Conservation (phyloP, 1,140 invertebrate species). For the Latrodectus geometricus region DNA sequence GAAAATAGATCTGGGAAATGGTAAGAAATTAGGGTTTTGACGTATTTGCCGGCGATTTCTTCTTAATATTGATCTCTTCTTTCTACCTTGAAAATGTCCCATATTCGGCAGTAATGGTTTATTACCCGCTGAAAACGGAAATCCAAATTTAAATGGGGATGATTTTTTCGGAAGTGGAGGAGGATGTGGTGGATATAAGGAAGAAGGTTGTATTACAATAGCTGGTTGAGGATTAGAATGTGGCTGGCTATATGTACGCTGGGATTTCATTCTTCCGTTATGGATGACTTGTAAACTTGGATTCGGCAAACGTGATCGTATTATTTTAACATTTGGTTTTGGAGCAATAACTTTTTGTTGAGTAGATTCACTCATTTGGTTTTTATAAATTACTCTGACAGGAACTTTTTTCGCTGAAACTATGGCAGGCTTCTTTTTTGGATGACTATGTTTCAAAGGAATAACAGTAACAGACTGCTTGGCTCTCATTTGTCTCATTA, state of each 20-base stretch:
- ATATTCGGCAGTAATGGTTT: background rate
- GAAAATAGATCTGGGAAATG: slow-evolving; percentile 46
- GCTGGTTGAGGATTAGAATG: background rate
- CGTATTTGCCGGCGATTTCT: slow-evolving; percentile 25
- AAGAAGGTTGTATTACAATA: slow-evolving; percentile 33
- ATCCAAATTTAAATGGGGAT: slow-evolving; percentile 19
- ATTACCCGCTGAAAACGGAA: background rate
- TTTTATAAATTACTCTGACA: slow-evolving; percentile 46
- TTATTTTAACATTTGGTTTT: slow-evolving; percentile 41
- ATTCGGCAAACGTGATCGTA: slow-evolving; percentile 24
- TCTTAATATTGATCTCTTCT: slow-evolving; percentile 24
- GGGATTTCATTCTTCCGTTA: slow-evolving; percentile 1
- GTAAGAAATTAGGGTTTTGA: slow-evolving; percentile 32
- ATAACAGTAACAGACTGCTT: slow-evolving; percentile 23
- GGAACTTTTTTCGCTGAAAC: slow-evolving; percentile 47
- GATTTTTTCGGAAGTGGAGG: slow-evolving; percentile 31
- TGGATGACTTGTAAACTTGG: slow-evolving; percentile 45
- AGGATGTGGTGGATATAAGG: slow-evolving; percentile 46
- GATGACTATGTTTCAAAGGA: background rate
- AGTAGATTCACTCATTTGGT: background rate
- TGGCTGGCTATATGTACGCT: slow-evolving; percentile 22
- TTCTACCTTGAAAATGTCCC: background rate
- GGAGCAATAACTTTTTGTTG: background rate
- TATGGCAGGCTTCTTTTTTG: slow-evolving; percentile 10
- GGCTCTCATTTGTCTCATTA: slow-evolving; percentile 13